Evolutionary conservation across 2,888 invertebrate species (phyloP), one percentile per base, ranked within the genome.

Genomic region (Trachelus tabidus): DNA sequence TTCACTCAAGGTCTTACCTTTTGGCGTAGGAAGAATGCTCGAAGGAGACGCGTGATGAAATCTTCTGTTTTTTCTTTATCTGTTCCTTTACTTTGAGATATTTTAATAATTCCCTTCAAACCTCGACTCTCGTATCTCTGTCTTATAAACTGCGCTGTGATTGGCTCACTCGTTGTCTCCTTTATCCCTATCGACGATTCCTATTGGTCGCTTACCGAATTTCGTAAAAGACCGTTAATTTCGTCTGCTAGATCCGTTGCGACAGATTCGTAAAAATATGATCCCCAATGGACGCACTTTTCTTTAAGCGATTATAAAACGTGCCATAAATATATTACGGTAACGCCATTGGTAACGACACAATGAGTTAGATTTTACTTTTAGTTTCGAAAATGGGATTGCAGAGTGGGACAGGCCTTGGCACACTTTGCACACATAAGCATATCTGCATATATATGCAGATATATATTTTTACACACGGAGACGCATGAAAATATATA

Each of bases 351-450:
- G 85, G 87, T 84, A 87, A 87, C 85, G 84, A 86, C 87, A 90
- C 89, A 90, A 89, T 89, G 89, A 89, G 90, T 90, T 91, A 90
- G 90, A 91, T 91, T 91, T 91, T 91, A 91, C 91, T 91, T 91
- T 90, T 91, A 89, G 91, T 91, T 91, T 91, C 91, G 90, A 91
- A 91, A 91, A 91, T 89, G 89, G 87, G 89, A 88, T 87, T 87
- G 84, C 82, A 80, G 84, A 87, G 88, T 87, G 87, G 88, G 71
- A 76, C 81, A 82, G 90, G 89, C 91, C 91, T 91, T 91, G 91
- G 90, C 90, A 91, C 89, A 91, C 90, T 90, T 90, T 85, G 87
- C 87, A 87, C 89, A 86, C 56, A 56, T 56, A 56, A 56, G 9
- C 56, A 56, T 56, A 56, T 56, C 56, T 56, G 23, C 56, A 56